Base-by-base conservation (phyloP, 2,797 vertebrate species). In the Benthosema pterotum region DNA sequence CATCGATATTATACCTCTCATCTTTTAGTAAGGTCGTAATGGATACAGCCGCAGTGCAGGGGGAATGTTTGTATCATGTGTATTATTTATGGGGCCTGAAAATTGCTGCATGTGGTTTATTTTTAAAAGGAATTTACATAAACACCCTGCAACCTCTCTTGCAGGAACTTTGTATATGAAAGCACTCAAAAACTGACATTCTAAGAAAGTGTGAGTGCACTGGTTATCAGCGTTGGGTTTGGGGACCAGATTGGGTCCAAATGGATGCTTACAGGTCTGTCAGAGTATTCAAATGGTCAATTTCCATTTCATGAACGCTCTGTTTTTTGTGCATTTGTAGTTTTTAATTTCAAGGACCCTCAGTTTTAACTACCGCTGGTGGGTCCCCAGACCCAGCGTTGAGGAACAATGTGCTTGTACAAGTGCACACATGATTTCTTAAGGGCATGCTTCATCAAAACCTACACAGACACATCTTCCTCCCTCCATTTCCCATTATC, bases 21-120 rank as follows among this genome's bases (percentile, higher is more conserved):
- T 69, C 70, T 75, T 76, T 83, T 65, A 75, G 74, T 59, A n/a
- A 50, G 78, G 63, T 80, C 76, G 62, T 85, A 83, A 90, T 83
- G 79, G 81, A 90, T 88, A 84, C 83, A 62, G 72, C 76, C 68
- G 76, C 84, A 86, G 80, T 85, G 83, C 83, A 83, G 87, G 52
- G 77, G 74, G 63, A 79, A 77, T 85, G 80, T 88, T 87, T 86
- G 75, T 75, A 80, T 87, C 74, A 74, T 75, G 75, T 87, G 42
- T 87, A 77, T 88, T 89, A 91, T 89, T 89, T 89, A 91, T 86
- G 74, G 76, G 42, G 51, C 64, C 64, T 63, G 72, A 84, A 86
- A 73, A 81, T 79, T 86, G 84, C 86, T 85, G 86, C 79, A 72
- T 76, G 73, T 79, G 83, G 81, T 87, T 90, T 85, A 77, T 88